Evolutionary conservation across 2,888 invertebrate species (phyloP), one percentile per base, ranked within the genome.

Genomic region (Teinopalpus imperialis): DNA sequence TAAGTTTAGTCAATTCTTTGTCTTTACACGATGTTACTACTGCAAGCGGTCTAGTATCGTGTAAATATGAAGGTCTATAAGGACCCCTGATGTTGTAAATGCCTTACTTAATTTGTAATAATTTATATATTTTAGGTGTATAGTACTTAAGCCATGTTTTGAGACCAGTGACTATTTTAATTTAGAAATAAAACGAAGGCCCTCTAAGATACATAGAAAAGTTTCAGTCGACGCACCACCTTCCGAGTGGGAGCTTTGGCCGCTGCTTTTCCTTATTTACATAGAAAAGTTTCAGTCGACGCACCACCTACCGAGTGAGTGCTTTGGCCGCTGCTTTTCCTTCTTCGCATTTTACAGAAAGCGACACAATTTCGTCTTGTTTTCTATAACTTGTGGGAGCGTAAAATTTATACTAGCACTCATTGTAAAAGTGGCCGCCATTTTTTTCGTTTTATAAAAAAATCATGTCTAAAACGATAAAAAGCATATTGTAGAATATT

Each of bases 51-150:
- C 75, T 80, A 85, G 79, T 81, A 76, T 85, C 85, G 83, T 81
- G 86, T 86, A 86, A 81, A 75, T 74, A 63, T 79, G 61, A 82
- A 83, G 82, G 77, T 73, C 76, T 66, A 73, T 87, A 86, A 86
- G 85, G 69, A 82, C 75, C 80, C 83, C 81, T 82, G 82, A 87
- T 82, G 75, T 81, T 82, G 87, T 87, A 87, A 86, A 88, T 88
- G 88, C 88, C 88, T 88, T 88, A 86, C 83, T 86, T 87, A 87
- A 86, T 87, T 87, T 87, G 83, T 87, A 88, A 87, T 88, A 88
- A 88, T 88, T 88, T 88, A 88, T 88, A 82, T 87, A 87, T 86
- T 83, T 83, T 87, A 88, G 87, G 83, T 88, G 87, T 87, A 87
- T 87, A 87, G 88, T 87, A 88, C 87, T 86, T 88, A 88, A 88